Evolutionary conservation across 2,113 vertebrate genomes (phyloP), one percentile per base, ranked within the genome.

Genomic region (Anolis carolinensis): DNA sequence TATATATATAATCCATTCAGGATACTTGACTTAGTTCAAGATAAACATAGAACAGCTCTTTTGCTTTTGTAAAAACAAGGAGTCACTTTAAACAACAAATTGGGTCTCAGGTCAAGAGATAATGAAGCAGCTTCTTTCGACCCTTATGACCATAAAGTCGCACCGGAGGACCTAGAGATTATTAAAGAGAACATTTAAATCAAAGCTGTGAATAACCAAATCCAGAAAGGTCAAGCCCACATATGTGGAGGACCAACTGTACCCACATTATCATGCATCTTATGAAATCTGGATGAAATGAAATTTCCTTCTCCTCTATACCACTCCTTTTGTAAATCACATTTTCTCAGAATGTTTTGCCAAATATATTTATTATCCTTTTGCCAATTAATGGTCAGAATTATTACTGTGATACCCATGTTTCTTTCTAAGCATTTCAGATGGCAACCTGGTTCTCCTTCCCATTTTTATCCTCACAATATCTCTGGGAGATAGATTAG

Each of bases 21-120:
- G 72, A 72, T 70, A 44, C 34, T 83, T 48, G 82, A 75, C 68
- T 83, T 82, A 77, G 82, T 50, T 34, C 80, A 89, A 87, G 52
- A 72, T 80, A 83, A 84, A 84, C 63, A 83, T 55, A 87, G 32
- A 82, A 18, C 84, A 82, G 87, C 10, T n/a, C 11, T 77, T 79
- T 85, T 88, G 81, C 87, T 88, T 81, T 84, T 88, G n/a, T 81
- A 70, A 32, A 84, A 84, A 68, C 34, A 25, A 81, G 48, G 20
- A n/a, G 39, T 84, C 70, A 80, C 48, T 84, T 82, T 84, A 84
- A 87, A 70, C 20, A 59, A 81, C 62, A 84, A 75, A 70, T 59
- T 39, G 32, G 32, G 21, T 78, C 77, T 84, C 62, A 27, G 82
- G 87, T 84, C 87, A 84, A 55, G 73, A 84, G 87, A 88, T 88